A percentile compares a stretch with the other conserved stretches of the same genome.
phyloP scores from a whole-genome alignment of 2,797 vertebrate genomes.

The Uromys caudimaculatus region DNA sequence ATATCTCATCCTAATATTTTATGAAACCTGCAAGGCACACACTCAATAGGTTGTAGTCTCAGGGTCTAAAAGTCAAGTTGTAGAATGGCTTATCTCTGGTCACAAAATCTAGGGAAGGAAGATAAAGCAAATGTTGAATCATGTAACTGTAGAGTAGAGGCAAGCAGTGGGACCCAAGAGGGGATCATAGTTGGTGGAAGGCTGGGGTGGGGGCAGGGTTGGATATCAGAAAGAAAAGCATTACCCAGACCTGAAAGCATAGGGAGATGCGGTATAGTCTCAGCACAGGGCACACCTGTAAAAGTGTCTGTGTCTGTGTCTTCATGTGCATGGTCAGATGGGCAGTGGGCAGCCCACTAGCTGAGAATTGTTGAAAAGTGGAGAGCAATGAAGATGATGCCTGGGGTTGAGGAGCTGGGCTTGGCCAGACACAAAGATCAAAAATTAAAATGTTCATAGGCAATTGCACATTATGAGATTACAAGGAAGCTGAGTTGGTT shows the following conservation, averaged over 20 bases:
- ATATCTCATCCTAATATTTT: background rate
- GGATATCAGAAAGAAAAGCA: background rate
- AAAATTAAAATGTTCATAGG: background rate
- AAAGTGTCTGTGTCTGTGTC: background rate
- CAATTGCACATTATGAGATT: background rate
- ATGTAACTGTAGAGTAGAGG: rapidly evolving
- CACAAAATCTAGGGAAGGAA: background rate
- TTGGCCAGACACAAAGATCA: background rate
- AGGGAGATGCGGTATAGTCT: rapidly evolving
- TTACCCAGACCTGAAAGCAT: too few relatives aligned
- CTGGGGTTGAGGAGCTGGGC: background rate
- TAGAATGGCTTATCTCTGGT: background rate
- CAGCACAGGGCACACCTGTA: background rate
- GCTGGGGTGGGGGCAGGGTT: background rate
- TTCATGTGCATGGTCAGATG: rapidly evolving
- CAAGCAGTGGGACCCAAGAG: background rate
- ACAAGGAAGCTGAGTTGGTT: background rate
- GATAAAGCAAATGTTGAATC: background rate
- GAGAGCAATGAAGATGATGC: background rate
- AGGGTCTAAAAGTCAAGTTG: background rate
- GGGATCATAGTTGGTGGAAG: background rate
- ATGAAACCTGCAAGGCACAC: rapidly evolving
- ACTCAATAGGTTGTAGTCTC: background rate
- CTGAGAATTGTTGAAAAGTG: background rate
- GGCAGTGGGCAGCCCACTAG: rapidly evolving